phyloP scores from a whole-genome alignment of 1,140 invertebrate species.

The Monomorium pharaonis region DNA sequence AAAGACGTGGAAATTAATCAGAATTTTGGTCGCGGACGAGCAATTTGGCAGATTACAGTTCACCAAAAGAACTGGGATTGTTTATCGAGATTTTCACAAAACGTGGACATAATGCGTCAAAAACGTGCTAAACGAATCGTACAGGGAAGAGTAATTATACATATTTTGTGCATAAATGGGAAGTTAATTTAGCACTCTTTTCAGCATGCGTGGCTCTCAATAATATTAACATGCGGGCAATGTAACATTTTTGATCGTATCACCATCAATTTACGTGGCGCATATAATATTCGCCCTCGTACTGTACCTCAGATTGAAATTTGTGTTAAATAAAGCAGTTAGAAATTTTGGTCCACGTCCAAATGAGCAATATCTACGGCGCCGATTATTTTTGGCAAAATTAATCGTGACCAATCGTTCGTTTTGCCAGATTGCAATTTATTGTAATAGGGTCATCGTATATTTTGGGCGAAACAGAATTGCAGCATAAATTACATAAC shows the following conservation, averaged over 20 bases:
- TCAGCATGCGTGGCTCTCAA: not conserved
- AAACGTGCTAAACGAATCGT: not conserved
- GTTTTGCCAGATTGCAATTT: conserved; percentile 25
- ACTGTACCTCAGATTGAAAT: conserved; percentile 36
- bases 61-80: conserved; percentile 13
- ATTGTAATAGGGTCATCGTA: conserved; percentile 21
- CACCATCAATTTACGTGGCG: not conserved
- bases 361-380: not conserved
- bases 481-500: conserved; percentile 29
- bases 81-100: conserved; percentile 23
- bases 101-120: conserved; percentile 5
- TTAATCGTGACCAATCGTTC: conserved; percentile 33
- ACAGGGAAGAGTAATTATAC: not conserved
- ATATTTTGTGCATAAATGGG: not conserved
- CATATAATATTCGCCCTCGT: not conserved
- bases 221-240: conserved; percentile 32
- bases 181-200: conserved; percentile 28
- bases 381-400: conserved; percentile 40
- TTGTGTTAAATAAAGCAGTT: conserved; percentile 32
- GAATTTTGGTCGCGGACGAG: conserved; percentile 12
- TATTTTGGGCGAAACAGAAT: conserved; percentile 16
- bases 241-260: conserved; percentile 10
- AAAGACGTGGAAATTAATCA: conserved; percentile 46
- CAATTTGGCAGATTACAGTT: conserved; percentile 13
- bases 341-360: not conserved